Evolutionary conservation across 2,113 vertebrate species (phyloP), one percentile per base, ranked within the genome.

Genomic region (Cyprichromis sp.): DNA sequence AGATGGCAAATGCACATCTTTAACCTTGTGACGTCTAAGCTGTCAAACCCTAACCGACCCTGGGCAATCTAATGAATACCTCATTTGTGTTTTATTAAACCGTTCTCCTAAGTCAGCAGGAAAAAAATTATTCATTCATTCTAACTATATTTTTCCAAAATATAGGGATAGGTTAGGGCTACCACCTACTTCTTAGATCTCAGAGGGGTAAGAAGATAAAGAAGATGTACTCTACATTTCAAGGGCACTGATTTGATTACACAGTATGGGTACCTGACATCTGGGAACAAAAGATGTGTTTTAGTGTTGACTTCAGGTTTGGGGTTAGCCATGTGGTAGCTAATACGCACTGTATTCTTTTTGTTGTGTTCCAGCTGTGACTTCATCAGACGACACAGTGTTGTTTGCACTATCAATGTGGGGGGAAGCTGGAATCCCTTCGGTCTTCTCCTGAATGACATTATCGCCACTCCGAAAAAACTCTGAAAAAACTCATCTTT

Each of bases 91-190:
- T 40, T 68, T 40, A 40, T 68, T 12, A 66, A 36, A 66, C 29
- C 0, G 6, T 66, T 38, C 34, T 8, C 61, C 19, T 12, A 13
- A 21, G 19, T 66, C 61, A 66, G 34, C 31, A 66, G 61, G 17
- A n/a, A n/a, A 66, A 66, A 6, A 61, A 9, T 2, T 0, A 19
- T 4, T 1, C 31, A 12, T 12, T 42, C 7, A 40, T 42, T 42
- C n/a, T 16, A 42, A 71, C 1, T 24, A 24, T 38, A 71, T 42
- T 71, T 40, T 40, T 40, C 36, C 19, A 40, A 40, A 68, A 14
- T 40, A 40, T 40, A 68, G n/a, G 38, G 8, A 14, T 26, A 42
- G 66, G 66, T 38, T 5, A 68, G 63, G 36, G 36, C 12, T 40
- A 71, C 19, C 19, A 21, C 10, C 61, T 68, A 38, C 3, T 21